Evolutionary conservation across 2,797 vertebrate species (phyloP).

Genomic region (Threskiornis aethiopicus): DNA sequence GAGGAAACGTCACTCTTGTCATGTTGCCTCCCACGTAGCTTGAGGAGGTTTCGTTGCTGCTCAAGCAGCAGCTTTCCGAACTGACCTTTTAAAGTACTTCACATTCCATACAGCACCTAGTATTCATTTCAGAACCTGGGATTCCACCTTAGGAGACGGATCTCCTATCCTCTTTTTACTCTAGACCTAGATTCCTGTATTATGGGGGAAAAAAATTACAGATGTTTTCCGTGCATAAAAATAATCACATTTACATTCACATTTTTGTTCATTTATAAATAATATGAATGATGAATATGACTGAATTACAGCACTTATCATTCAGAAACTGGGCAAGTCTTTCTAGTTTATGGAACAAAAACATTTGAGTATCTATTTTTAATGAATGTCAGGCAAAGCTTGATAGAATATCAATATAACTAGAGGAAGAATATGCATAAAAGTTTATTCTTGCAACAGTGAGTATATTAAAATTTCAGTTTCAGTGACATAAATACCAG

Average conservation of each 20-base stretch:
- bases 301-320: background rate
- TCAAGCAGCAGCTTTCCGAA: background rate
- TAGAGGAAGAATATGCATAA: background rate
- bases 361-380: background rate
- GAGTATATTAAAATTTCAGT: background rate
- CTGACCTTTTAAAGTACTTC: background rate
- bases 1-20: background rate
- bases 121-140: background rate
- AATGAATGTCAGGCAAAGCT: background rate
- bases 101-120: background rate
- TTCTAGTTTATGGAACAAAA: background rate
- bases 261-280: background rate
- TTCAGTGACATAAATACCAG: background rate
- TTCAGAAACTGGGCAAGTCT: background rate
- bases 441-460: background rate
- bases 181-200: background rate
- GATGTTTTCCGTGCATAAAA: background rate
- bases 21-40: background rate
- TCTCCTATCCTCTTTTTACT: background rate
- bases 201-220: background rate
- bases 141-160: background rate
- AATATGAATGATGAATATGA: background rate
- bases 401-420: background rate
- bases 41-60: background rate
- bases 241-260: background rate